Base-by-base conservation (phyloP, 2,113 vertebrate genomes). In the Colossoma macropomum region DNA sequence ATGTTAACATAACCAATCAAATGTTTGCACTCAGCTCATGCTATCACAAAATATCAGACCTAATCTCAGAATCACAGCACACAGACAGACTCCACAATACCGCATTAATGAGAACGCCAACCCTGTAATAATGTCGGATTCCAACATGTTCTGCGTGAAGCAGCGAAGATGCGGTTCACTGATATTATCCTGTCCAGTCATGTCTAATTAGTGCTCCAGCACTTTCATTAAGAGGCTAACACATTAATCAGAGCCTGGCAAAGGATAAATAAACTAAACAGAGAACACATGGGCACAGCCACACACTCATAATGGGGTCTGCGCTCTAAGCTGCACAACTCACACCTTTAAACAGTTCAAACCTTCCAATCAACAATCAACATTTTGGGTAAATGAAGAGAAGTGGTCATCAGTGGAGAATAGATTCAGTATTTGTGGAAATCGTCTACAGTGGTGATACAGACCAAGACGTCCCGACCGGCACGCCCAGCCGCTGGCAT, bases 211-310 rank as follows among this genome's bases (percentile, higher is more conserved):
- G 32, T 48, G 84, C 79, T 32, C 30, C 70, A 63, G 56, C 75
- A 84, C 84, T 77, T 85, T 82, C 72, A 85, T 87, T 87, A 84
- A 81, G 77, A 81, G 62, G 41, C 66, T 32, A 77, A 48, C 54
- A 52, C 81, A 81, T 81, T 87, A 84, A 77, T 87, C 84, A 87
- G 60, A 11, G 16, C 78, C 69, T 83, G 80, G 34, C 80, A 83
- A 48, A 70, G 50, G 25, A 59, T 68, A 70, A 80, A 85, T 78
- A 87, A 83, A 81, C 50, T 72, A 85, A 83, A 81, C 50, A 71
- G 34, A 85, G 38, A 83, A 25, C 59, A 79, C 75, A 73, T 27
- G 23, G 28, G 68, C 25, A 28, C 23, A 27, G 11, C 6, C 13
- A 81, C 63, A 62, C 16, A 45, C 45, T 11, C 50, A 12, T 30